Conservation (phyloP, 2,113 vertebrate genomes). For the Lophochroa leadbeateri region DNA sequence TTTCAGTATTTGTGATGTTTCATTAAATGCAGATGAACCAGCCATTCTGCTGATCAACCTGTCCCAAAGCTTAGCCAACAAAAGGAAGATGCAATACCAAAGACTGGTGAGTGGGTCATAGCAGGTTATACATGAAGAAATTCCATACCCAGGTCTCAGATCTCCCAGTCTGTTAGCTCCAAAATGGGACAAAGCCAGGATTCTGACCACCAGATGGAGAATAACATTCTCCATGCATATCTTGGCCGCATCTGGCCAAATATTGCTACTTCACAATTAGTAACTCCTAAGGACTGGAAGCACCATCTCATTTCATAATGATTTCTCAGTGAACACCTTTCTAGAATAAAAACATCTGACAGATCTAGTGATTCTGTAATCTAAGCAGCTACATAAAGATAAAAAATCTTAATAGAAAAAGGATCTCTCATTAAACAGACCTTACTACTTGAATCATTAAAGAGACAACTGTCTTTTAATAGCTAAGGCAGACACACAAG, state of each 20-base stretch:
- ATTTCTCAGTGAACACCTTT: background rate
- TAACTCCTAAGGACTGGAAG: background rate
- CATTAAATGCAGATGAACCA: background rate
- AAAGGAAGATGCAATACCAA: background rate
- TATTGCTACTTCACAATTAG: background rate
- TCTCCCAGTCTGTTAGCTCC: background rate
- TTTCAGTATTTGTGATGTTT: background rate
- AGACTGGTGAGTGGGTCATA: background rate
- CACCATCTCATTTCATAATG: background rate
- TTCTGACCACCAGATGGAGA: background rate
- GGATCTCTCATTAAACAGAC: background rate
- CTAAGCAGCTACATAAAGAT: background rate
- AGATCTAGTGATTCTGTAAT: background rate
- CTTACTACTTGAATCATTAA: background rate
- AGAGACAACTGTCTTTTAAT: background rate
- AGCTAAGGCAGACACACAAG: background rate
- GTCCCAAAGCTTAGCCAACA: background rate
- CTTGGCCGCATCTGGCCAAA: background rate
- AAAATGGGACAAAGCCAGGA: background rate
- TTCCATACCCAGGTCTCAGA: background rate
- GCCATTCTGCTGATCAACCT: background rate
- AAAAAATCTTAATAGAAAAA: background rate
- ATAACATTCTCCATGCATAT: background rate
- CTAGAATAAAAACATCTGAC: background rate
- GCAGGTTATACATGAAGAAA: background rate